Percentiles rank a stretch among this genome's conserved stretches.
Evolutionary conservation across 2,113 vertebrate species (phyloP).

Genomic region (Plestiodon gilberti): DNA sequence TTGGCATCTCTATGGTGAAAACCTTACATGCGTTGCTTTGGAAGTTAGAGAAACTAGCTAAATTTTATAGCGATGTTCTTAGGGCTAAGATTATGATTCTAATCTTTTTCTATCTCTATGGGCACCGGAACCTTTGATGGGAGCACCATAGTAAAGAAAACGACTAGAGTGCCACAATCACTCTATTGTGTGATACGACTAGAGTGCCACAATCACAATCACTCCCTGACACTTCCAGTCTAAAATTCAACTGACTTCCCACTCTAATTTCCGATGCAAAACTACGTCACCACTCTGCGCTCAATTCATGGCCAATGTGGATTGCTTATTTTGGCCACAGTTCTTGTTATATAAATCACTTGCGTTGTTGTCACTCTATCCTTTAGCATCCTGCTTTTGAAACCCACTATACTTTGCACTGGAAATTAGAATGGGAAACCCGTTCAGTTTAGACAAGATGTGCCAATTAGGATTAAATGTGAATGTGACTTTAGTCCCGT

Average conservation of each 20-base stretch:
- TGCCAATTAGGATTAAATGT: background rate
- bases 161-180: background rate
- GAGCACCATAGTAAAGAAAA: background rate
- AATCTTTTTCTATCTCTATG: background rate
- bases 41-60: background rate
- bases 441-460: background rate
- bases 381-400: too few species aligned
- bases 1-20: background rate
- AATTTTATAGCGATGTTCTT: background rate
- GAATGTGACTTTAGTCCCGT: background rate
- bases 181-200: too few species aligned
- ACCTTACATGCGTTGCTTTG: background rate
- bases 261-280: background rate
- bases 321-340: too few species aligned
- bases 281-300: too few species aligned
- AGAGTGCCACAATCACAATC: too few species aligned
- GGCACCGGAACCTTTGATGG: background rate
- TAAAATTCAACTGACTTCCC: background rate
- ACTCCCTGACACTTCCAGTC: background rate
- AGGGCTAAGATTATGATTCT: background rate
- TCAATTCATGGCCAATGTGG: too few species aligned
- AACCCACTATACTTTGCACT: too few species aligned
- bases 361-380: too few species aligned
- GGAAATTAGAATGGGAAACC: too few species aligned
- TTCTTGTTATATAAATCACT: too few species aligned